Conservation (phyloP, 2,888 invertebrate species). For the Deroplatys truncata region DNA sequence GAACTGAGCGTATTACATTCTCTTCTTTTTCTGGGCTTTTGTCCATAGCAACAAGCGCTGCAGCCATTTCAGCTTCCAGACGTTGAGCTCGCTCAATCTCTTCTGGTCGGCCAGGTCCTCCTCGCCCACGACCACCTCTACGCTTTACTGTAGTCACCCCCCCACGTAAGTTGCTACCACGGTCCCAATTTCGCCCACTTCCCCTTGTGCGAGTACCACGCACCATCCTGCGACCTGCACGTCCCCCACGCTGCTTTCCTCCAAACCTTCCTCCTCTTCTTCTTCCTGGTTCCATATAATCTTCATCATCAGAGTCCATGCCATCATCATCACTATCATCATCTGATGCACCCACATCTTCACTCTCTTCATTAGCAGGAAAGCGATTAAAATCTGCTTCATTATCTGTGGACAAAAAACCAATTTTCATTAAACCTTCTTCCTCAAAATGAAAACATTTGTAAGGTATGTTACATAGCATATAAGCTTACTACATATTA, state of each 20-base stretch:
- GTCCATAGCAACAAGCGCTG: constrained; percentile 43
- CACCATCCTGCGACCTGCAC: background rate
- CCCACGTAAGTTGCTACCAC: constrained; percentile 12
- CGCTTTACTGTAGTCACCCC: constrained; percentile 38
- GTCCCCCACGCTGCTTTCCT: background rate
- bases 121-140: constrained; percentile 41
- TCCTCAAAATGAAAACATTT: no score
- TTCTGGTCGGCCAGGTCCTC: constrained; percentile 42
- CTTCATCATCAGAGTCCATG: constrained; percentile 25
- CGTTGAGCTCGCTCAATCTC: constrained; percentile 42
- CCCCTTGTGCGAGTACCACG: constrained; percentile 13
- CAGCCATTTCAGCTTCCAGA: constrained; percentile 45
- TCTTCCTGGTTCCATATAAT: constrained; percentile 9
- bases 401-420: background rate
- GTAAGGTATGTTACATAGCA: no score
- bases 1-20: background rate
- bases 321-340: constrained; percentile 34
- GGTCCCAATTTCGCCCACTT: constrained; percentile 29
- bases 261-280: constrained; percentile 16
- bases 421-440: no score
- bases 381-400: constrained; percentile 17
- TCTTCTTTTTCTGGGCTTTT: constrained; percentile 2
- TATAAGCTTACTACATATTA: no score
- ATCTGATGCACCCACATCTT: constrained; percentile 20
- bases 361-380: background rate